A percentile compares a stretch with the other conserved stretches of the same genome.
Conservation (phyloP, 2,113 vertebrate genomes). For the Halcyon malimbica region DNA sequence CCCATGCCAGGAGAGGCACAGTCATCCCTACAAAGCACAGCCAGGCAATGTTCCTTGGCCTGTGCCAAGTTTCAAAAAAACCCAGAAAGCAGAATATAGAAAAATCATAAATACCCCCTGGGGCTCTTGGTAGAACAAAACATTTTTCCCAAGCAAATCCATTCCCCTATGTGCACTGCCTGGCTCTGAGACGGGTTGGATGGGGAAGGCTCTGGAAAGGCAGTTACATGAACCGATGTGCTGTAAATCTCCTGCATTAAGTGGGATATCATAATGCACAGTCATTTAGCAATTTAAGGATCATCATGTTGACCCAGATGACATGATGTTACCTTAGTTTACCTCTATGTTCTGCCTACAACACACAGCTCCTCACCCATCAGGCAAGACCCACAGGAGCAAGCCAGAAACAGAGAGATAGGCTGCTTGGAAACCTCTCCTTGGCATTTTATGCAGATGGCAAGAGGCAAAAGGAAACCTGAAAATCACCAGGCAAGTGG, state of each 20-base stretch:
- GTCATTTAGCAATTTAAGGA: background rate
- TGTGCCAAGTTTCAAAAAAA: background rate
- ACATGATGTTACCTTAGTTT: background rate
- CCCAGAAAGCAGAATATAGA: background rate
- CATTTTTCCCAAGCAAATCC: constrained; percentile 4
- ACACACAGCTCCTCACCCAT: background rate
- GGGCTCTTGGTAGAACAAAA: background rate
- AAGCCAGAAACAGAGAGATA: fast-evolving
- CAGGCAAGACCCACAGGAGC: background rate
- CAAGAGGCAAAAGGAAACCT: background rate
- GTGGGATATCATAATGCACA: background rate
- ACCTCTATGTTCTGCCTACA: background rate
- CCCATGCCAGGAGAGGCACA: background rate
- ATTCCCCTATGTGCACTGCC: background rate
- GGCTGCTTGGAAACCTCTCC: background rate
- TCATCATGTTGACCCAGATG: background rate
- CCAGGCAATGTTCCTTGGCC: background rate
- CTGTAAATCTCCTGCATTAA: constrained; percentile 1
- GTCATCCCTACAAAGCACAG: background rate
- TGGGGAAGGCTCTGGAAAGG: background rate
- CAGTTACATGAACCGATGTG: background rate
- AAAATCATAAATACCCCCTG: background rate
- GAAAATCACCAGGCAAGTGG: fast-evolving
- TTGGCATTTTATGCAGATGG: background rate
- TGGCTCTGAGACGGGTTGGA: background rate